These are phyloP conservation scores for Galerucella pusilla DNA, from an alignment of 2,888 invertebrate genomes.

Conservation along the genomic window DNA sequence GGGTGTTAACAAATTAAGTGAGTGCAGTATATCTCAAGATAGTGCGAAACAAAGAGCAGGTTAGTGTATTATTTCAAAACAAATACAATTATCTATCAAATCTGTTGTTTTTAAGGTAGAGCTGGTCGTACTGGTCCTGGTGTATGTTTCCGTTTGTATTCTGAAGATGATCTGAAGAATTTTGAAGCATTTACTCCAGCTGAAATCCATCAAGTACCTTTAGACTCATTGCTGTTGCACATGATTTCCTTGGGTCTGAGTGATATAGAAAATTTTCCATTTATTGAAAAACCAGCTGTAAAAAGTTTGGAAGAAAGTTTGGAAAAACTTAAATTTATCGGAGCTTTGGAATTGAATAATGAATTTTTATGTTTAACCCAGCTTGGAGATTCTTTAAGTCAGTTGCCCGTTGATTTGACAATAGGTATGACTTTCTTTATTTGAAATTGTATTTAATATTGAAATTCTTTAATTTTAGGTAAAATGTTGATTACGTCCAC, in stretches of 20 bases:
- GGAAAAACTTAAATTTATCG: constrained; percentile 83
- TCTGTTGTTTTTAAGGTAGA: constrained; percentile 70
- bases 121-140: constrained; percentile 97
- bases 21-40: constrained; percentile 93
- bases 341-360: constrained; percentile 82
- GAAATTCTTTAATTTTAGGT: constrained; percentile 65
- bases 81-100: background rate
- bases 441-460: too few species aligned
- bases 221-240: constrained; percentile 90
- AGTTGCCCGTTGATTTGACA: constrained; percentile 93
- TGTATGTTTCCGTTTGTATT: constrained; percentile 90
- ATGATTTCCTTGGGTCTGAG: constrained; percentile 95
- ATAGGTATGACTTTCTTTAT: constrained; percentile 76
- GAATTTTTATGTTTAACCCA: constrained; percentile 75
- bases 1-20: constrained; percentile 91
- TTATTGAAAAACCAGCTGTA: constrained; percentile 90
- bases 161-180: constrained; percentile 81
- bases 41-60: constrained; percentile 89
- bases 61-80: constrained; percentile 23
- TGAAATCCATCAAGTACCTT: constrained; percentile 92
- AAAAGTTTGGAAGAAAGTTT: constrained; percentile 90
- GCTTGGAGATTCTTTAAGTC: constrained; percentile 86
- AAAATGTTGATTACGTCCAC: constrained; percentile 96
- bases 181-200: constrained; percentile 90
- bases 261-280: constrained; percentile 92